Evolutionary conservation across 2,888 invertebrate species (phyloP).

Genomic region (Noctua comes): DNA sequence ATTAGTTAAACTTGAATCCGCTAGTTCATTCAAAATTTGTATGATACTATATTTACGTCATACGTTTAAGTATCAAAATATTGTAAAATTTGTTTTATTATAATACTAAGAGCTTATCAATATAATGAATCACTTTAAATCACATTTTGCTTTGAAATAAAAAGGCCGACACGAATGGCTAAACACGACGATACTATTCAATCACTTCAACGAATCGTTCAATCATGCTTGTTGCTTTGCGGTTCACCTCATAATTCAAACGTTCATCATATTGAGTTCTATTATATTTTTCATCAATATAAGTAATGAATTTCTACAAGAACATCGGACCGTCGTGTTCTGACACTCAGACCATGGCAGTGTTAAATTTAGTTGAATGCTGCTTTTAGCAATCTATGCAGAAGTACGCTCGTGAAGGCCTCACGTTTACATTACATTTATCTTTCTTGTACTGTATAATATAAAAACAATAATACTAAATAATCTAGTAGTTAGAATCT

Average conservation of each 20-base stretch:
- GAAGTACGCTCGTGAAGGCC: slow-evolving; percentile 6
- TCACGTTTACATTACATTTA: slow-evolving; percentile 2
- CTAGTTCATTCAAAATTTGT: neutral
- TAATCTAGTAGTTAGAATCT: slow-evolving; percentile 69
- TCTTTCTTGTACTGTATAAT: slow-evolving; percentile 10
- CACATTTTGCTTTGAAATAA: slow-evolving; percentile 10
- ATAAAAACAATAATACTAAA: slow-evolving; percentile 1
- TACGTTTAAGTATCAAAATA: slow-evolving; percentile 38
- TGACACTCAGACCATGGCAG: slow-evolving; percentile 31
- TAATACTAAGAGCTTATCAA: slow-evolving; percentile 21
- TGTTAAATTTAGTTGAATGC: slow-evolving; percentile 38
- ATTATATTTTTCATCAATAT: neutral
- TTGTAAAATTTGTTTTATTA: slow-evolving; percentile 38
- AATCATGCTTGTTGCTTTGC: neutral
- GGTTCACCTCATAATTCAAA: neutral
- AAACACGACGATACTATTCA: slow-evolving; percentile 11
- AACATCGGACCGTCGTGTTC: neutral
- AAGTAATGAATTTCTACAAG: neutral
- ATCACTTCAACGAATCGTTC: neutral
- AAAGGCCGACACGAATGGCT: neutral
- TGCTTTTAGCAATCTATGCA: slow-evolving; percentile 12
- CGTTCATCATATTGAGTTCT: neutral
- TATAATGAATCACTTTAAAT: slow-evolving; percentile 25
- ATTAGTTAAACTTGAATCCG: slow-evolving; percentile 4
- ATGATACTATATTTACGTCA: slow-evolving; percentile 17